Evolutionary conservation across 2,797 vertebrate species (phyloP), one percentile per base, ranked within the genome.

Genomic region (Notoglanidium macrostoma): DNA sequence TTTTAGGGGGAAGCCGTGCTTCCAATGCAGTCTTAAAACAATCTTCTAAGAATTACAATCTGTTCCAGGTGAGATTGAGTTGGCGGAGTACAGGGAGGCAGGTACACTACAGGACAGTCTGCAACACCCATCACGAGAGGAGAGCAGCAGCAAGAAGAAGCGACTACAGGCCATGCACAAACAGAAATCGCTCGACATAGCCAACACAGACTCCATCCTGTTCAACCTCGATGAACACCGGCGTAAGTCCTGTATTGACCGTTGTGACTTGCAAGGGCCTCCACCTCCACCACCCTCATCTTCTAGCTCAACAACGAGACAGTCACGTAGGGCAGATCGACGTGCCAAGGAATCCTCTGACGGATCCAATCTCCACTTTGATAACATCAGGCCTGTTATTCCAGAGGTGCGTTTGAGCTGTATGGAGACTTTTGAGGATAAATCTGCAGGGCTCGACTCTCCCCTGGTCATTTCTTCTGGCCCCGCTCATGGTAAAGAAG

Each of bases 181-280:
- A 95, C 98, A 99, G 95, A 98, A 99, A 93, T 99, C 98, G 93
- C 96, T 99, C 93, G 98, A 99, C 94, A 99, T 99, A 91, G 96
- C 97, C 93, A 99, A 99, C 87, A 97, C 98, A 10, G 98, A 99
- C 95, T 98, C 98, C 89, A 95, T 99, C 91, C 95, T 99, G 89
- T 99, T 97, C 89, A 97, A 98, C 51, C 92, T 99, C 91, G 98
- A 99, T 3, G 98, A 99, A 85, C 98, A 98, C 87, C 96, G 98
- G 2, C 97, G 98, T 87, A 99, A 99, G 92, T 99, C 98, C 85
- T 99, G 98, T 95, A 98, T 99, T 74, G 98, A 99, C 91, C 97
- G 97, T 0, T 99, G 98, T 84, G 97, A 98, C 89, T 87, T 95
- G 87, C 98, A 97, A 89, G 95, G 94, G 9, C 94, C 88, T 2